Evolutionary conservation across 2,888 invertebrate genomes (phyloP), one percentile per base, ranked within the genome.

Genomic region (Zygogramma bicolorata): DNA sequence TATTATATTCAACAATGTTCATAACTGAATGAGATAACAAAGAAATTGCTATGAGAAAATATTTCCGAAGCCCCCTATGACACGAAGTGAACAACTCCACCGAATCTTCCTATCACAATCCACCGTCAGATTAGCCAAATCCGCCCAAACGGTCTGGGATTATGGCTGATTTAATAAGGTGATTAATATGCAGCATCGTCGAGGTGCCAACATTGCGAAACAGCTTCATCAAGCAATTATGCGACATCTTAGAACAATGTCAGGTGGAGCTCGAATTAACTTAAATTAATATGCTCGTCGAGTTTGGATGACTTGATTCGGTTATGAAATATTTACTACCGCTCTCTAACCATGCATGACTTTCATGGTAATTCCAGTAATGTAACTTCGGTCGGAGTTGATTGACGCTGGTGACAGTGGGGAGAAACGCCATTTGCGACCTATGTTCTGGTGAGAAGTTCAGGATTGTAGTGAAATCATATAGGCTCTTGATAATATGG

Each of bases 291-390:
- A 84, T 83, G 84, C 84, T 72, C 57, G 65, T 65, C 38, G 72
- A 72, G 79, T 72, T 82, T 78, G 82, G 83, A 79, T 81, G 81
- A 82, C 83, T 82, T 85, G 84, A 85, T 85, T 83, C 82, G 79
- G 83, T 84, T 83, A 84, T 86, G 83, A 85, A 86, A 84, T 85
- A 85, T 86, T 86, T 82, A 86, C 80, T 80, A 77, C 81, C 81
- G 27, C 65, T 68, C 65, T 71, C 72, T 71, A 75, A 72, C 72
- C 70, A 72, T 75, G 75, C 75, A 75, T 75, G 70, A 61, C 49
- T 62, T 59, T 68, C 60, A 34, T 53, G 53, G 53, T 53, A 53
- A 53, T 53, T 53, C 53, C 25, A 53, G 25, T 53, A 53, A 53
- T 53, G 15, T 53, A 5, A 53, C 53, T 53, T 53, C 22, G 53